Percentiles rank a stretch among this genome's conserved stretches.
These are phyloP conservation scores for Caenorhabditis elegans DNA, from an alignment of 1,140 invertebrate genomes.

Conservation along the genomic window DNA sequence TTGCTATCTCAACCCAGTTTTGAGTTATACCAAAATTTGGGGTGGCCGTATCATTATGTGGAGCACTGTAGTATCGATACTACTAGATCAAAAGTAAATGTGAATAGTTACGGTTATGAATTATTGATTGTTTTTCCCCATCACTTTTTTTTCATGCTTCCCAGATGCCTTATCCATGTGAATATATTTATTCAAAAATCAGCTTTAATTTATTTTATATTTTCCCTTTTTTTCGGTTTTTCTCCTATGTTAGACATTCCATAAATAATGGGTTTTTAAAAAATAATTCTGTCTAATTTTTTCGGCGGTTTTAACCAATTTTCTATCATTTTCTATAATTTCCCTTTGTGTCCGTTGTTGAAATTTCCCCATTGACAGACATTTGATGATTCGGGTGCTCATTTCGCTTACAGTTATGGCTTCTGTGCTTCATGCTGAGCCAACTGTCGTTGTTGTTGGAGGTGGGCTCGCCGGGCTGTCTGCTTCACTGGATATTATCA, in stretches of 20 bases:
- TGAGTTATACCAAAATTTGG: no score
- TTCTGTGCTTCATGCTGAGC: slow-evolving; percentile 38
- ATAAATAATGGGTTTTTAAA: not conserved
- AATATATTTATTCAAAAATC: not conserved
- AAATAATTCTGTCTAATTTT: no score
- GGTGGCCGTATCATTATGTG: no score
- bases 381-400: not conserved
- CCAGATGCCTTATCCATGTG: no score
- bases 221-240: no score
- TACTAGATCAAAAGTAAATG: not conserved
- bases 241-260: no score
- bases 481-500: slow-evolving; percentile 63
- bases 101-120: not conserved
- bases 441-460: slow-evolving; percentile 64
- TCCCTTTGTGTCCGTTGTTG: not conserved
- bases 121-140: not conserved
- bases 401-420: slow-evolving; percentile 8
- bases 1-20: no score
- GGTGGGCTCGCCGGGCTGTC: slow-evolving; percentile 64
- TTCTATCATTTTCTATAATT: not conserved
- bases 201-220: not conserved
- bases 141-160: no score
- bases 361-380: not conserved
- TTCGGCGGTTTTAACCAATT: not conserved
- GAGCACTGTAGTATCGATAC: no score